Evolutionary conservation across 1,140 invertebrate species (phyloP).

Genomic region (Drosophila azteca): DNA sequence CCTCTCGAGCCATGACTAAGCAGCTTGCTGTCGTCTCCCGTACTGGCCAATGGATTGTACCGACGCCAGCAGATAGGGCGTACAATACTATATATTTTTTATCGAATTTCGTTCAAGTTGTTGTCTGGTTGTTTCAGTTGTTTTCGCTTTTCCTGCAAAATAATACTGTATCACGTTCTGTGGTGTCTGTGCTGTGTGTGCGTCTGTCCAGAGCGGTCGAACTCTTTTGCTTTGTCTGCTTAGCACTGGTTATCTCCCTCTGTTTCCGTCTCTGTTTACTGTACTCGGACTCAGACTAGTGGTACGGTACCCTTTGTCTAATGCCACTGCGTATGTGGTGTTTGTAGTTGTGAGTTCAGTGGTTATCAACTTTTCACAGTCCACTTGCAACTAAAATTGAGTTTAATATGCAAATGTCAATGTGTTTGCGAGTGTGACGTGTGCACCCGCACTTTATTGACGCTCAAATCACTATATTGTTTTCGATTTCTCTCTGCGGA

Average conservation of each 20-base stretch:
- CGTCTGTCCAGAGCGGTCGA: conserved; percentile 9
- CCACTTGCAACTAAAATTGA: conserved; percentile 50
- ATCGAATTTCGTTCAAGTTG: conserved; percentile 44
- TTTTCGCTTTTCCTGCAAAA: conserved; percentile 55
- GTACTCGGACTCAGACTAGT: conserved; percentile 12
- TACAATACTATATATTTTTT: conserved; percentile 37
- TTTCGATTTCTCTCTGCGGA: conserved; percentile 60
- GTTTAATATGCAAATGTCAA: conserved; percentile 17
- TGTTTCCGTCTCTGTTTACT: conserved; percentile 64
- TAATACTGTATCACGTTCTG: conserved; percentile 52
- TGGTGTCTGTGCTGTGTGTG: background rate
- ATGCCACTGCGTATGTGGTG: conserved; percentile 32
- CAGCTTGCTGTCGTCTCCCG: conserved; percentile 14
- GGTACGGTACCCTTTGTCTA: conserved; percentile 62
- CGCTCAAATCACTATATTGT: conserved; percentile 59
- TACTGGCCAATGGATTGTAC: conserved; percentile 37
- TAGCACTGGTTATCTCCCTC: conserved; percentile 61
- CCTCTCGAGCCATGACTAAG: conserved; percentile 64
- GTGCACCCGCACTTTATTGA: conserved; percentile 57
- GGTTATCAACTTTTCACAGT: conserved; percentile 63
- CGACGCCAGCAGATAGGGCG: conserved; percentile 42
- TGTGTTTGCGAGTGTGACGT: conserved; percentile 10
- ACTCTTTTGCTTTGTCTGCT: conserved; percentile 65
- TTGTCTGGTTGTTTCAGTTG: conserved; percentile 15
- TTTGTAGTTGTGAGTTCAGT: conserved; percentile 26